phyloP scores from a whole-genome alignment of 2,888 invertebrate genomes.

The Neria commutata region DNA sequence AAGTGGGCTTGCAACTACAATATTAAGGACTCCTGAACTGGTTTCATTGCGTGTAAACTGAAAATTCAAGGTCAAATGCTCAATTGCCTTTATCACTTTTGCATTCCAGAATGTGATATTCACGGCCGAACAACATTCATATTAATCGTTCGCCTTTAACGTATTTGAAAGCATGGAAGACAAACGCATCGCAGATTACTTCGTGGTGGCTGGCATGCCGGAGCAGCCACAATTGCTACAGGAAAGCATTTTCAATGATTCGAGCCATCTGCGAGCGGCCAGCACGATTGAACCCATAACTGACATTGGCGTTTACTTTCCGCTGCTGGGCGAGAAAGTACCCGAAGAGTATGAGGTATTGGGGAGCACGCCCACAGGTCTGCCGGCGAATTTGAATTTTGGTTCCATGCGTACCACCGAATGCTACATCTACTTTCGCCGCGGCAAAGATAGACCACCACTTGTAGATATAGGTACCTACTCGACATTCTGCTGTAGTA shows the following conservation, averaged over 20 bases:
- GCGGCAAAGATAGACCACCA: constrained; percentile 94
- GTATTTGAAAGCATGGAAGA: constrained; percentile 75
- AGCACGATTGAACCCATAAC: constrained; percentile 91
- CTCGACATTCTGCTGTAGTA: neutral
- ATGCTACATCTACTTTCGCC: constrained; percentile 88
- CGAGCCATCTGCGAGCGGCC: constrained; percentile 80
- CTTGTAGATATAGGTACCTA: constrained; percentile 93
- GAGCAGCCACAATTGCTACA: constrained; percentile 79
- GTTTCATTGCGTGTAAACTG: no score
- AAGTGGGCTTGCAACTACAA: no score
- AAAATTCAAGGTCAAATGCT: no score
- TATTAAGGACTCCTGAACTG: no score
- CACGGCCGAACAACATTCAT: no score
- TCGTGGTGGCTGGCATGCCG: constrained; percentile 95
- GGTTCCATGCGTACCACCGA: constrained; percentile 93
- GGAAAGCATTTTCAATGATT: constrained; percentile 75
- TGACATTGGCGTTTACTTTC: constrained; percentile 91
- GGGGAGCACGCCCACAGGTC: constrained; percentile 82
- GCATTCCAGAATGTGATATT: no score
- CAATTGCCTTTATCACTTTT: no score
- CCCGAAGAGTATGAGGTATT: constrained; percentile 76
- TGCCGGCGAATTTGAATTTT: constrained; percentile 95
- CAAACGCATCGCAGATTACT: constrained; percentile 93
- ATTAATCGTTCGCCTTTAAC: constrained; percentile 18
- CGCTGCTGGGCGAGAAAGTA: constrained; percentile 82